phyloP scores from a whole-genome alignment of 1,140 invertebrate genomes.

The Philopotamus ludificatus region DNA sequence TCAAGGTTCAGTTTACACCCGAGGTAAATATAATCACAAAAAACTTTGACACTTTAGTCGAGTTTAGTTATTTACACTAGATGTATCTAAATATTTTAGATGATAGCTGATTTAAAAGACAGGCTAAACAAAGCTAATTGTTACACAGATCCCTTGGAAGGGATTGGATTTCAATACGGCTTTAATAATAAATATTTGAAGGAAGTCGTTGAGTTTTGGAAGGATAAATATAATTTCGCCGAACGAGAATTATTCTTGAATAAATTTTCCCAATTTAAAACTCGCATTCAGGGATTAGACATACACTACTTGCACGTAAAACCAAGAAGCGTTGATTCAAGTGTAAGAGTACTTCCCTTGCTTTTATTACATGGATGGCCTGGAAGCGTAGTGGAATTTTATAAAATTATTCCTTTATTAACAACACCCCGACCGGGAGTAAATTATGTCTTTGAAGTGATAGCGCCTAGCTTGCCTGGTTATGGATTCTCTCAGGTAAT shows the following conservation, averaged over 20 bases:
- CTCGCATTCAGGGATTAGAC: conserved; percentile 69
- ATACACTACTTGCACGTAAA: conserved; percentile 74
- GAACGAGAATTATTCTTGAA: conserved; percentile 68
- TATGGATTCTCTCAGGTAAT: conserved; percentile 78
- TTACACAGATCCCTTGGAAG: conserved; percentile 63
- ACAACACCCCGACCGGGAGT: conserved; percentile 58
- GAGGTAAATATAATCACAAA: too few species aligned
- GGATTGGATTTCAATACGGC: conserved; percentile 72
- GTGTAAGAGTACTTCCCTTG: conserved; percentile 64
- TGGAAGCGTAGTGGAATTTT: conserved; percentile 83
- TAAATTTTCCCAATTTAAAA: conserved; percentile 70
- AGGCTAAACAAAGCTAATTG: conserved; percentile 58
- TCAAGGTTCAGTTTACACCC: conserved; percentile 55
- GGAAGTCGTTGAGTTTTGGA: conserved; percentile 70
- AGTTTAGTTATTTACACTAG: too few species aligned
- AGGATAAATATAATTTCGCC: conserved; percentile 73
- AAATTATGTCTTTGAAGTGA: conserved; percentile 75
- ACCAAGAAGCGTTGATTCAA: conserved; percentile 45
- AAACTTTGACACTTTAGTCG: too few species aligned
- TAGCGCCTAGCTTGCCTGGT: conserved; percentile 79
- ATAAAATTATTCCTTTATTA: conserved; percentile 73
- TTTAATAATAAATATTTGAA: conserved; percentile 70
- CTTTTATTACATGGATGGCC: conserved; percentile 89
- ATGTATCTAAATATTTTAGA: too few species aligned
- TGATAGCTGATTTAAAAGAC: conserved; percentile 61